Percentiles rank a stretch among this genome's conserved stretches.
Evolutionary conservation across 2,797 vertebrate species (phyloP).

Genomic region (Clarias platycephalus): DNA sequence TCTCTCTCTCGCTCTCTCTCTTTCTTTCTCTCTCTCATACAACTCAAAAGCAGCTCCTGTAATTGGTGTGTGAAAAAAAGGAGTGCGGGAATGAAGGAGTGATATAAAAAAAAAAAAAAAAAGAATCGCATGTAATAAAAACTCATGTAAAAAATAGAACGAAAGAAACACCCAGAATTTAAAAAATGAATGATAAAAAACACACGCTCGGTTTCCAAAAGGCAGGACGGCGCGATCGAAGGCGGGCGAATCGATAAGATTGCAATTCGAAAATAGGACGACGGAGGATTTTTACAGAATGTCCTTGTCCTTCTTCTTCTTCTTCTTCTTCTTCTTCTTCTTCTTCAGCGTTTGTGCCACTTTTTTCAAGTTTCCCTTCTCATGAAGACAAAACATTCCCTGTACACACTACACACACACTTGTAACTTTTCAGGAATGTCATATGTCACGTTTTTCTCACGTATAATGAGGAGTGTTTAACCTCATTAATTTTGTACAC

Average conservation of each 20-base stretch:
- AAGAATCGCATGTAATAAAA: constrained; percentile 56
- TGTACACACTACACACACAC: not conserved
- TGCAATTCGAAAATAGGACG: constrained; percentile 62
- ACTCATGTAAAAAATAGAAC: constrained; percentile 23
- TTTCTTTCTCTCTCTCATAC: constrained; percentile 47
- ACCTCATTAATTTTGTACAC: constrained; percentile 45
- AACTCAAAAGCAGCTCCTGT: constrained; percentile 57
- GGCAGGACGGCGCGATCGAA: not conserved
- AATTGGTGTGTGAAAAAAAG: constrained; percentile 56
- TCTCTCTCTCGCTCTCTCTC: constrained; percentile 52
- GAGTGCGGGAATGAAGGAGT: constrained; percentile 50
- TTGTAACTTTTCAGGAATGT: not conserved
- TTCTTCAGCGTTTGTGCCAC: constrained; percentile 19
- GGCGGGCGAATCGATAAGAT: constrained; percentile 57
- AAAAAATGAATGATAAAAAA: not conserved
- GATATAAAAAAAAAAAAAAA: not conserved
- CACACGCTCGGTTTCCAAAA: constrained; percentile 31
- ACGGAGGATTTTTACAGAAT: constrained; percentile 14
- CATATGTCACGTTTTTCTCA: constrained; percentile 7
- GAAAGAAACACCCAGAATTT: constrained; percentile 2
- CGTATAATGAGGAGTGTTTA: constrained; percentile 23
- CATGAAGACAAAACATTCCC: not conserved
- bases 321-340: constrained; percentile 30
- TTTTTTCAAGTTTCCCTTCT: not conserved
- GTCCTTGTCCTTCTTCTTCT: constrained; percentile 24